Conservation (phyloP, 2,113 vertebrate species). For the Aegotheles bennettii region DNA sequence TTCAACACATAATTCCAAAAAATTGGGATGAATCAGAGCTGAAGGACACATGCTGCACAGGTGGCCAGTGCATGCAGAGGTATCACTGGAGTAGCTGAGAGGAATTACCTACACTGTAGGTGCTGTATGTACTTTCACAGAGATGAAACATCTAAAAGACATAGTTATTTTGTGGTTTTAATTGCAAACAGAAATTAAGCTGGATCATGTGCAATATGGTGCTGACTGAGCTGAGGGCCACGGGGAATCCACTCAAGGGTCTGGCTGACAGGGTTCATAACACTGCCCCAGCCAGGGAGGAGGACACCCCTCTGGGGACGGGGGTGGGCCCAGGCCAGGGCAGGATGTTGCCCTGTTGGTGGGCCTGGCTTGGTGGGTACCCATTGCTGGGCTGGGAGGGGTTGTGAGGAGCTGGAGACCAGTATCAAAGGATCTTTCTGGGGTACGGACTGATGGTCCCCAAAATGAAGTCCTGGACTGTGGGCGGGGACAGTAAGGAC, state of each 20-base stretch:
- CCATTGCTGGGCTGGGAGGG: rapidly evolving
- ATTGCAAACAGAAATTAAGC: background rate
- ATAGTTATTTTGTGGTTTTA: background rate
- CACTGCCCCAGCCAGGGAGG: background rate
- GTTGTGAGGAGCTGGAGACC: background rate
- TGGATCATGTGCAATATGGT: rapidly evolving
- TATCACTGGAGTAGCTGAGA: background rate
- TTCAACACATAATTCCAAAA: background rate
- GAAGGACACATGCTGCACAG: rapidly evolving
- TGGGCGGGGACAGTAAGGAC: background rate
- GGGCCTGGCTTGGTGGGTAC: rapidly evolving
- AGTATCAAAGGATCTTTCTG: background rate
- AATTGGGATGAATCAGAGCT: background rate
- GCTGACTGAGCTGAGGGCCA: rapidly evolving
- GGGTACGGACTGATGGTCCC: rapidly evolving
- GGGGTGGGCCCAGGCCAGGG: rapidly evolving
- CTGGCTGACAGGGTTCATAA: rapidly evolving
- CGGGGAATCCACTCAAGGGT: rapidly evolving
- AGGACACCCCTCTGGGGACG: rapidly evolving
- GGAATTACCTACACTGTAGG: background rate
- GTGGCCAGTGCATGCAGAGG: background rate
- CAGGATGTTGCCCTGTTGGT: background rate
- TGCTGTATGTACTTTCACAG: background rate
- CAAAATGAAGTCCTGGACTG: background rate
- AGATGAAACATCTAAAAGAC: background rate